Evolutionary conservation across 2,113 vertebrate genomes (phyloP).

Genomic region (Takifugu flavidus): DNA sequence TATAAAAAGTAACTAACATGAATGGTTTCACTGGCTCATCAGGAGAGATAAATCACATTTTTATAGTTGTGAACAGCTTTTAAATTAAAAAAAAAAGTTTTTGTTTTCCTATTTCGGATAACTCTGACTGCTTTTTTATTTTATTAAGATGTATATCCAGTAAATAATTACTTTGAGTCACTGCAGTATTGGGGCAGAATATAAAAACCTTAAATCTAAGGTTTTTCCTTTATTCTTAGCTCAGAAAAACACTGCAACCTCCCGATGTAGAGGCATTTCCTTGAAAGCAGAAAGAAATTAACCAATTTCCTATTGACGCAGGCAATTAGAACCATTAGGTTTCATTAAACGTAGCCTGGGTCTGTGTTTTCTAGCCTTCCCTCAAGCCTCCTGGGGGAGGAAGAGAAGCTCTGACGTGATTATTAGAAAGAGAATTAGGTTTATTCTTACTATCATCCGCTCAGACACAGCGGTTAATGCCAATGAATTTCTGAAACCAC

Average conservation of each 20-base stretch:
- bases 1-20: no score
- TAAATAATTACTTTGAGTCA: no score
- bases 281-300: conserved; percentile 42
- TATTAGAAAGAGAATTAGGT: conserved; percentile 43
- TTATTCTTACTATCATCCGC: conserved; percentile 51
- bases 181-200: no score
- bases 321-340: conserved; percentile 58
- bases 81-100: no score
- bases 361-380: conserved; percentile 27
- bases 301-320: conserved; percentile 46
- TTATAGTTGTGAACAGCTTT: no score
- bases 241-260: conserved; percentile 6
- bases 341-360: conserved; percentile 45
- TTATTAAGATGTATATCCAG: no score
- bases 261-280: conserved; percentile 23
- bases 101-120: no score
- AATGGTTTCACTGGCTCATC: no score
- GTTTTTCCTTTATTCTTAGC: background rate
- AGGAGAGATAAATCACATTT: no score
- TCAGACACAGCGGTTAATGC: conserved; percentile 31
- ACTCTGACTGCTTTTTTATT: no score
- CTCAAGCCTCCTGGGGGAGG: conserved; percentile 13
- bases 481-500: conserved; percentile 37
- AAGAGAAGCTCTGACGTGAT: conserved; percentile 31
- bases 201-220: background rate